Evolutionary conservation across 2,113 vertebrate genomes (phyloP), one percentile per base, ranked within the genome.

Genomic region (Datnioides undecimradiatus): DNA sequence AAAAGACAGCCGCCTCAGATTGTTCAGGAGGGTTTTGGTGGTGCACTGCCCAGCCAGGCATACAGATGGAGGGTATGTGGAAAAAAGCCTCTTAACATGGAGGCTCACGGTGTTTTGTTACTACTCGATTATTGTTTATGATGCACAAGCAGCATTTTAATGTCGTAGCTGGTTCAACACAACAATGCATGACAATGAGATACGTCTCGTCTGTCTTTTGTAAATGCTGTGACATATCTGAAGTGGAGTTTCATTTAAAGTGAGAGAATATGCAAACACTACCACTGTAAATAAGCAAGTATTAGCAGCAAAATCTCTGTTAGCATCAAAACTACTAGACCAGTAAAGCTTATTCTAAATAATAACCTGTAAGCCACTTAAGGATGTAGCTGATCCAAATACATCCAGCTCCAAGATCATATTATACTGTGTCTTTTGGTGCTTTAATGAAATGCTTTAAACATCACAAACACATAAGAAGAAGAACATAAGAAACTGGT

Each of bases 1-100:
- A 74, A 73, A 49, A 77, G 73, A 80, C 68, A 75, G 51, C n/a
- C 11, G 31, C 36, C 49, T 79, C 29, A 48, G 77, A 82, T 40
- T 80, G 79, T 71, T 62, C 66, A 58, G n/a, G 2, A 43, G 62
- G 17, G 55, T 67, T 79, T 52, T 38, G 72, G 21, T 60, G 79
- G 40, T 58, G 63, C 25, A 33, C 62, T 72, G 80, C 40, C 54
- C 73, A 54, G 71, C 69, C 66, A 27, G 23, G 62, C 72, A 62
- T 76, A 52, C 58, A 68, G 59, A 80, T 65, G 46, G 57, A 52
- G 49, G 57, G n/a, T n/a, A 59, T 67, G 17, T 16, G 59, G 27
- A 69, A 48, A 68, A 72, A 86, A 64, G 45, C 46, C 25, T 77
- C 66, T 76, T 38, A 86, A 59, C 55, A 57, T n/a, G 3, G 16